A percentile compares a stretch with the other conserved stretches of the same genome.
Conservation (phyloP, 2,888 invertebrate species). For the Stenotaenia linearis region DNA sequence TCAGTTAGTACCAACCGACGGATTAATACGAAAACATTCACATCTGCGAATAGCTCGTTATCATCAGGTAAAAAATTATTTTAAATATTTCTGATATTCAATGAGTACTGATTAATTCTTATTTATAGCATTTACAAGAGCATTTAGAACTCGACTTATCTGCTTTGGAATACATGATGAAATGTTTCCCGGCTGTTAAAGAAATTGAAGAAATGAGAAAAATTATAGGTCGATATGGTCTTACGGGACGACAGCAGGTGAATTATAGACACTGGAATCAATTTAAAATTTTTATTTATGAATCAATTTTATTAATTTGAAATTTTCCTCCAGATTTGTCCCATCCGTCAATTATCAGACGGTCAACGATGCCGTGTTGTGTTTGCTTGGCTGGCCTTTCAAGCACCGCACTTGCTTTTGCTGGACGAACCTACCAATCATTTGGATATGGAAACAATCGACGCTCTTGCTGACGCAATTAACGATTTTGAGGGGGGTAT, state of each 20-base stretch:
- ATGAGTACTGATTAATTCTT: no score
- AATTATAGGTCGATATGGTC: slow-evolving; percentile 95
- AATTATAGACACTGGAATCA: no score
- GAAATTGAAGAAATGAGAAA: slow-evolving; percentile 98
- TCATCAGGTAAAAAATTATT: slow-evolving; percentile 72
- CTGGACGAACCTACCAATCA: slow-evolving; percentile 86
- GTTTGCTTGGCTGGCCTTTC: slow-evolving; percentile 98
- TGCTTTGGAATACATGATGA: slow-evolving; percentile 98
- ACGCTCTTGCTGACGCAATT: slow-evolving; percentile 94
- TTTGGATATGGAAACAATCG: slow-evolving; percentile 96
- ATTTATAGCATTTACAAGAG: slow-evolving; percentile 77
- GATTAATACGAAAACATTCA: slow-evolving; percentile 96
- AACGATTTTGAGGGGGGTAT: slow-evolving; percentile 97
- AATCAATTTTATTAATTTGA: no score
- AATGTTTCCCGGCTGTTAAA: slow-evolving; percentile 89
- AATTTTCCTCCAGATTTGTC: slow-evolving; percentile 63
- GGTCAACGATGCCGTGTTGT: slow-evolving; percentile 98
- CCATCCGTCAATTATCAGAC: slow-evolving; percentile 90
- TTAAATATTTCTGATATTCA: no score
- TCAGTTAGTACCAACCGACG: slow-evolving; percentile 82
- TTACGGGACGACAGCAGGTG: slow-evolving; percentile 95
- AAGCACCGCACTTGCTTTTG: slow-evolving; percentile 83
- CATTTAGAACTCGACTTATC: slow-evolving; percentile 87
- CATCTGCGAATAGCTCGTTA: slow-evolving; percentile 96
- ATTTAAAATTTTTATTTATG: background rate